phyloP scores from a whole-genome alignment of 2,888 invertebrate genomes.

The Heterodera filipjevi region DNA sequence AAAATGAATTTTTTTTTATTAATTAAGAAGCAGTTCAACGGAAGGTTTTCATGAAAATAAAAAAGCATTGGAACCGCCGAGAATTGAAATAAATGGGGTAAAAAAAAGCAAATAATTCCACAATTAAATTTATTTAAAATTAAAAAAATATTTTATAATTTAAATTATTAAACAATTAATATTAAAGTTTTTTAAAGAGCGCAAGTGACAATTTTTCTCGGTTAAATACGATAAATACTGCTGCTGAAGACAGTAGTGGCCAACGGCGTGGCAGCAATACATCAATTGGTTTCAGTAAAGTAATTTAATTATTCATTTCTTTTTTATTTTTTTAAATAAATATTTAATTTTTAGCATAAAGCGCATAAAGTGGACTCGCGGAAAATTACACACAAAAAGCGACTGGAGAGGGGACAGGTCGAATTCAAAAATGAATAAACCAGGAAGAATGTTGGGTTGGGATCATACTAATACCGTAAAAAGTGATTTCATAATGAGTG shows the following conservation, averaged over 20 bases:
- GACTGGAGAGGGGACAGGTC: slow-evolving; percentile 22
- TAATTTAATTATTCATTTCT: background rate
- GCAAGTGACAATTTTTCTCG: background rate
- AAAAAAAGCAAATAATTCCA: background rate
- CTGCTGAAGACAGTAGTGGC: background rate
- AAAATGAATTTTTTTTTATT: background rate
- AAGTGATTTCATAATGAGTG: no score
- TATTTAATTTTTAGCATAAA: slow-evolving; percentile 24
- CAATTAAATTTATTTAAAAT: no score
- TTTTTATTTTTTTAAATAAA: background rate
- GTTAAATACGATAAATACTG: background rate
- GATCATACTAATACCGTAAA: no score
- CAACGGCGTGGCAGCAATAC: slow-evolving; percentile 5
- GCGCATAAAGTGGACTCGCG: slow-evolving; percentile 36
- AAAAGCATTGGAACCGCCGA: slow-evolving; percentile 7
- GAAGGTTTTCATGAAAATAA: background rate
- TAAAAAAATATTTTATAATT: background rate
- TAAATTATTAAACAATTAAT: background rate
- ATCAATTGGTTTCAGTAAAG: slow-evolving; percentile 5
- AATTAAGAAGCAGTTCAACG: background rate
- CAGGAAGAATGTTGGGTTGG: no score
- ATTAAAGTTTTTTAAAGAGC: background rate
- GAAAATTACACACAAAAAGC: slow-evolving; percentile 33
- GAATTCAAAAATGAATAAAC: no score
- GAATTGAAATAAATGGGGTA: slow-evolving; percentile 16